These are phyloP conservation scores for Hydropotes inermis DNA, from an alignment of 2,113 vertebrate genomes.

Conservation along the genomic window DNA sequence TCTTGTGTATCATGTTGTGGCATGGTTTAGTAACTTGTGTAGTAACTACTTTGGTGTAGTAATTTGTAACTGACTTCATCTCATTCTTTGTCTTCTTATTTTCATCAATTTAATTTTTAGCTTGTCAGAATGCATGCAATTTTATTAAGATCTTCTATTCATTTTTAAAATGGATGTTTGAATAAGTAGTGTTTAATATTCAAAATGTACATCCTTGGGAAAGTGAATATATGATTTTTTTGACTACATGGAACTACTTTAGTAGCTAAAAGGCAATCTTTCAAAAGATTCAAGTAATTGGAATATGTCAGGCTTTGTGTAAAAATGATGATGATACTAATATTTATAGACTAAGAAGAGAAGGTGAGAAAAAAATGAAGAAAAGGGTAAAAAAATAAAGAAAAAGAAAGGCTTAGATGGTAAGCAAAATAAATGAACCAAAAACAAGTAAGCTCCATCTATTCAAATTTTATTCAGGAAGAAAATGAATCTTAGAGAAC, in stretches of 20 bases:
- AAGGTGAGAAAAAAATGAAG: neutral
- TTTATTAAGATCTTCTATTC: neutral
- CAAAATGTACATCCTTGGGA: neutral
- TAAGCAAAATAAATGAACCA: neutral
- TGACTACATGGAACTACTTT: neutral
- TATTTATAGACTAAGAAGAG: neutral
- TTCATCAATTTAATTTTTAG: neutral
- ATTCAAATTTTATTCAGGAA: neutral
- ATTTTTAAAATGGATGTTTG: neutral
- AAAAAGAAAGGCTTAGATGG: neutral
- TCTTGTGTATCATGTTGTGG: neutral
- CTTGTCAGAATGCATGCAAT: neutral
- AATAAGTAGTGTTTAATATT: neutral
- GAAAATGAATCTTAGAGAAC: neutral
- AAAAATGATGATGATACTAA: neutral
- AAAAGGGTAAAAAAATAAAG: neutral
- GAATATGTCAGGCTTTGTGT: neutral
- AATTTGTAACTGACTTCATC: neutral
- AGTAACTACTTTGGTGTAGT: too few species aligned
- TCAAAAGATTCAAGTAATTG: neutral
- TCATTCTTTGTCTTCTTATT: neutral
- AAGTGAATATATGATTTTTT: neutral
- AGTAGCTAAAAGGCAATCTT: neutral
- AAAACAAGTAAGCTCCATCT: neutral
- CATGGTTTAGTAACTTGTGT: neutral